A percentile compares a stretch with the other conserved stretches of the same genome.
Conservation (phyloP, 2,113 vertebrate species). For the Rostratula benghalensis region DNA sequence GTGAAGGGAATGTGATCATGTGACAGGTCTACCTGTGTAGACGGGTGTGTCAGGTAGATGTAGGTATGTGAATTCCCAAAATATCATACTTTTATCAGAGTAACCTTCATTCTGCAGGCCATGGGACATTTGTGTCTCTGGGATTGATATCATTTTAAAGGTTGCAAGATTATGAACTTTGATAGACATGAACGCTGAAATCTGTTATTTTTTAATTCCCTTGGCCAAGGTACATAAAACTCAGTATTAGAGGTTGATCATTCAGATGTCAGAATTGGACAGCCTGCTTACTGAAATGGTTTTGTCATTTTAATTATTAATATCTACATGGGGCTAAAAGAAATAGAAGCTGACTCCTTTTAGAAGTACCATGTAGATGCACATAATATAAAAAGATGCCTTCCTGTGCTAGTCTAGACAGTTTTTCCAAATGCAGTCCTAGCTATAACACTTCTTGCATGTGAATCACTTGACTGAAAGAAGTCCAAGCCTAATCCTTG, state of each 20-base stretch:
- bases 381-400: background rate
- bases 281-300: background rate
- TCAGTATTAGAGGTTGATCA: background rate
- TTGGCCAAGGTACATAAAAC: background rate
- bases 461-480: background rate
- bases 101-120: background rate
- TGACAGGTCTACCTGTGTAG: background rate
- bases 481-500: background rate
- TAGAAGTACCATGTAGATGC: background rate
- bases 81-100: background rate
- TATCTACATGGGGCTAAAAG: background rate
- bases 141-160: background rate
- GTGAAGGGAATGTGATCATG: fast-evolving
- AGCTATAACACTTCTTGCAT: background rate
- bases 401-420: background rate
- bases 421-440: background rate
- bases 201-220: background rate
- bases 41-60: background rate
- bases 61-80: background rate
- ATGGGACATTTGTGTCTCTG: background rate
- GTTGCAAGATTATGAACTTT: background rate
- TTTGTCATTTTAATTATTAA: background rate
- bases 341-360: background rate
- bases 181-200: background rate
- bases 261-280: background rate